These are phyloP conservation scores for Phalacrocorax aristotelis DNA, from an alignment of 2,113 vertebrate genomes.

Conservation along the genomic window DNA sequence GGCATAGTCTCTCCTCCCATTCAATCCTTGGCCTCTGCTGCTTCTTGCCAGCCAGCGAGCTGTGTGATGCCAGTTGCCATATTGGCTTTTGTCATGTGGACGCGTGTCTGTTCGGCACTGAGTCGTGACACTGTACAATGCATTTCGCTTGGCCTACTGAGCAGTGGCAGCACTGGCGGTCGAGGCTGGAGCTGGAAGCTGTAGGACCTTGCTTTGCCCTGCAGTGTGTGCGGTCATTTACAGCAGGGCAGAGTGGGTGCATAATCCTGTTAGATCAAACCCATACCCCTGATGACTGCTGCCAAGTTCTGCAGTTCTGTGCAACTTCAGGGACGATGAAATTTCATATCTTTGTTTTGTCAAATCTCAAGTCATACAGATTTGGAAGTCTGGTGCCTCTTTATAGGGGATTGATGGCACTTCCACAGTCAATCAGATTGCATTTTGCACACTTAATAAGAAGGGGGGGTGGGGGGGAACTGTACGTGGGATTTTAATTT, in stretches of 20 bases:
- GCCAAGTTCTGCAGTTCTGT: not conserved
- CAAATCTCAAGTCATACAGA: not conserved
- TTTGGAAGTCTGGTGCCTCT: not conserved
- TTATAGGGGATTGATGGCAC: not conserved
- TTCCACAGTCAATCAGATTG: not conserved
- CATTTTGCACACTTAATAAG: not conserved
- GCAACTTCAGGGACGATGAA: not conserved
- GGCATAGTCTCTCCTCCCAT: not conserved
- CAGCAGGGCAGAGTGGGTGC: not conserved
- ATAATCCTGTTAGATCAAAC: not conserved
- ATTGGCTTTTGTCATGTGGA: not conserved
- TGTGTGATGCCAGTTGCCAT: not conserved
- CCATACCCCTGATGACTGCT: not conserved
- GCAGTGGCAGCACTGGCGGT: not conserved
- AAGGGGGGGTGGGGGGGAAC: not conserved
- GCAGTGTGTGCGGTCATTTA: fast-evolving
- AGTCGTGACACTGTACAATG: not conserved
- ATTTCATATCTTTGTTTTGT: not conserved
- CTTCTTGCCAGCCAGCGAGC: not conserved
- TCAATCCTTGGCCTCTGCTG: not conserved
- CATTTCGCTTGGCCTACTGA: fast-evolving
- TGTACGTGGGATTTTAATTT: not conserved
- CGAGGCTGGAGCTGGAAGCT: not conserved
- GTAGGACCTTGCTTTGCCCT: not conserved
- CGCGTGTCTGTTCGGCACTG: fast-evolving